A percentile compares a stretch with the other conserved stretches of the same genome.
phyloP scores from a whole-genome alignment of 2,113 vertebrate genomes.

The Mus pahari region DNA sequence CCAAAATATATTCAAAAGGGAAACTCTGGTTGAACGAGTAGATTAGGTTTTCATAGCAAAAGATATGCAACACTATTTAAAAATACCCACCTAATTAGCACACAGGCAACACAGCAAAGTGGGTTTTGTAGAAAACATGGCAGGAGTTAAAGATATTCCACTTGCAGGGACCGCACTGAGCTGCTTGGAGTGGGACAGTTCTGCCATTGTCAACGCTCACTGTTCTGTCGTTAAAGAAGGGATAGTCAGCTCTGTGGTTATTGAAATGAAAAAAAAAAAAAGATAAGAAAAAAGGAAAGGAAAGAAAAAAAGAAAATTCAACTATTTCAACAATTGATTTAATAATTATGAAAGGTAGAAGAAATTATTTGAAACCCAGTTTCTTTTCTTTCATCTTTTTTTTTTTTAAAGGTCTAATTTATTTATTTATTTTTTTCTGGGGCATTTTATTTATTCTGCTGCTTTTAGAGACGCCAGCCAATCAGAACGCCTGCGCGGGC shows the following conservation, averaged over 20 bases:
- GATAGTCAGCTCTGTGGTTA: slow-evolving; percentile 48
- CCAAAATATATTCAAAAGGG: slow-evolving; percentile 77
- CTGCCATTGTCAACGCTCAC: slow-evolving; percentile 54
- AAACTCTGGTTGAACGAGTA: slow-evolving; percentile 54
- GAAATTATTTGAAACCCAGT: slow-evolving; percentile 64
- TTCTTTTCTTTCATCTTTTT: slow-evolving; percentile 66
- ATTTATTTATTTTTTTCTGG: neutral
- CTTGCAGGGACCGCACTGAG: slow-evolving; percentile 59
- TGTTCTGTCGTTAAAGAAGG: slow-evolving; percentile 68
- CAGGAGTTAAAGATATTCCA: slow-evolving; percentile 70
- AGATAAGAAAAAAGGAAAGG: no score
- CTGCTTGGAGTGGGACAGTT: slow-evolving; percentile 52
- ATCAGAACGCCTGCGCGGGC: slow-evolving; percentile 87
- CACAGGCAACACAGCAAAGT: slow-evolving; percentile 70
- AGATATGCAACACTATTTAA: slow-evolving; percentile 58
- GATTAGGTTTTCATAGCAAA: slow-evolving; percentile 66
- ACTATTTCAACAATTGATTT: slow-evolving; percentile 60
- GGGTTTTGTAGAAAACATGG: slow-evolving; percentile 77
- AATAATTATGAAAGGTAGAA: slow-evolving; percentile 66
- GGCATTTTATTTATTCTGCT: slow-evolving; percentile 85
- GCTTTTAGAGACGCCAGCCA: slow-evolving; percentile 86
- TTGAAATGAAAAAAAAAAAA: neutral
- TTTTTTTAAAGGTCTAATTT: slow-evolving; percentile 70
- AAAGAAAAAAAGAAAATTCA: neutral
- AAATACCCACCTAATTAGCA: slow-evolving; percentile 83